Evolutionary conservation across 2,113 vertebrate genomes (phyloP).

Genomic region (Zosterops borbonicus): DNA sequence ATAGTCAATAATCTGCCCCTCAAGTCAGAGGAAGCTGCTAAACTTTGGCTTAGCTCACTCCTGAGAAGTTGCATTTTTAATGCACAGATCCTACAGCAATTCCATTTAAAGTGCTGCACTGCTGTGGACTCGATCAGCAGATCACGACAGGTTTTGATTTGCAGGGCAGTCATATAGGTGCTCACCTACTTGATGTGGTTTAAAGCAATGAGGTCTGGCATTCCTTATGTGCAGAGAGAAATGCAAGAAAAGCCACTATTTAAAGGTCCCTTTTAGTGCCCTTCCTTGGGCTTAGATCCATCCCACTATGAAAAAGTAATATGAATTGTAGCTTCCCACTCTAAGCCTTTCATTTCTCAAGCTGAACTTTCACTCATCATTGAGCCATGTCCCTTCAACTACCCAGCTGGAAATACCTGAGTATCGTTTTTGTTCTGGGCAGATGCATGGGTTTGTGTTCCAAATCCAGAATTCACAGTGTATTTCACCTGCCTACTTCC

Average conservation of each 20-base stretch:
- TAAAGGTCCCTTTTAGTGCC: not conserved
- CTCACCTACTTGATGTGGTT: not conserved
- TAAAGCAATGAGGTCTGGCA: not conserved
- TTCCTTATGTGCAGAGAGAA: not conserved
- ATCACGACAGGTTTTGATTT: not conserved
- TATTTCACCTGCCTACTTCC: not conserved
- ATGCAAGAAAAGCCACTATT: not conserved
- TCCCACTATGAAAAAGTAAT: not conserved
- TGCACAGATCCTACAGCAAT: not conserved
- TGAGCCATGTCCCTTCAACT: not conserved
- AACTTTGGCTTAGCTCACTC: not conserved
- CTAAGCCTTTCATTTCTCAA: not conserved
- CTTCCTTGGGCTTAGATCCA: not conserved
- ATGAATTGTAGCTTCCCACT: not conserved
- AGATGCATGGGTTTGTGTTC: not conserved
- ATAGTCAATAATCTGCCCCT: conserved; percentile 5
- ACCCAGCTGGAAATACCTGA: not conserved
- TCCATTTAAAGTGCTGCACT: not conserved
- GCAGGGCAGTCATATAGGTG: not conserved
- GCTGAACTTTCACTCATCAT: not conserved
- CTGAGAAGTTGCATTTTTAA: not conserved
- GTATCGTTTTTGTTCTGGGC: not conserved
- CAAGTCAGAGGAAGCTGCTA: not conserved
- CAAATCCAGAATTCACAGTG: not conserved
- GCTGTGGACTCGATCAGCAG: not conserved